A percentile compares a stretch with the other conserved stretches of the same genome.
Conservation (phyloP, 1,140 invertebrate species). For the Drosophila lini region DNA sequence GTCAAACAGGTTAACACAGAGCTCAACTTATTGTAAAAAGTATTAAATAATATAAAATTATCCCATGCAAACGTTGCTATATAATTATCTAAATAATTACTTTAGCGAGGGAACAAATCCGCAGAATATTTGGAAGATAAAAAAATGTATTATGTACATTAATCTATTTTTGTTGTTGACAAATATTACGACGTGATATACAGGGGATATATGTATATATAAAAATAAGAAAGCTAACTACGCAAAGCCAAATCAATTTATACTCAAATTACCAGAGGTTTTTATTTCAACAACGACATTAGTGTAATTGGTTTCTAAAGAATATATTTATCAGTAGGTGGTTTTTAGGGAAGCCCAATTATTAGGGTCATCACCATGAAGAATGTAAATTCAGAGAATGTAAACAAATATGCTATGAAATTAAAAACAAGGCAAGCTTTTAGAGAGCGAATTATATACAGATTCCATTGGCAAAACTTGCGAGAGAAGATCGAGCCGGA, state of each 20-base stretch:
- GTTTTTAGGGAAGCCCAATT: not conserved
- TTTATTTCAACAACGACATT: not conserved
- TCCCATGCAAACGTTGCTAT: not conserved
- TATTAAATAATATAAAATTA: conserved; percentile 2
- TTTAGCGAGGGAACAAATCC: not conserved
- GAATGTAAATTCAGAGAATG: not conserved
- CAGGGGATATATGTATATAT: not conserved
- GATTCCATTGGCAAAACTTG: not conserved
- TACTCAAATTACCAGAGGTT: not conserved
- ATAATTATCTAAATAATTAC: conserved; percentile 1
- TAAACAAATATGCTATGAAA: not conserved
- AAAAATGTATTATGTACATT: not conserved
- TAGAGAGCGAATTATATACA: conserved; percentile 1
- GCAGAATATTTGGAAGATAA: not conserved
- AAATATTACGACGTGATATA: not conserved
- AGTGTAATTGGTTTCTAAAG: too few relatives aligned
- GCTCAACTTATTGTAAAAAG: not conserved
- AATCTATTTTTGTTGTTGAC: not conserved
- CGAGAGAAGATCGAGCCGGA: conserved; percentile 12
- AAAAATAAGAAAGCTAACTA: not conserved
- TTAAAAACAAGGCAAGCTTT: not conserved
- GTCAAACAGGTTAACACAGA: not conserved
- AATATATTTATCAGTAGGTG: not conserved
- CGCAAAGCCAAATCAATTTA: not conserved
- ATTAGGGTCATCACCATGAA: not conserved